phyloP scores from a whole-genome alignment of 2,797 vertebrate genomes.

The Hyperoplus immaculatus region DNA sequence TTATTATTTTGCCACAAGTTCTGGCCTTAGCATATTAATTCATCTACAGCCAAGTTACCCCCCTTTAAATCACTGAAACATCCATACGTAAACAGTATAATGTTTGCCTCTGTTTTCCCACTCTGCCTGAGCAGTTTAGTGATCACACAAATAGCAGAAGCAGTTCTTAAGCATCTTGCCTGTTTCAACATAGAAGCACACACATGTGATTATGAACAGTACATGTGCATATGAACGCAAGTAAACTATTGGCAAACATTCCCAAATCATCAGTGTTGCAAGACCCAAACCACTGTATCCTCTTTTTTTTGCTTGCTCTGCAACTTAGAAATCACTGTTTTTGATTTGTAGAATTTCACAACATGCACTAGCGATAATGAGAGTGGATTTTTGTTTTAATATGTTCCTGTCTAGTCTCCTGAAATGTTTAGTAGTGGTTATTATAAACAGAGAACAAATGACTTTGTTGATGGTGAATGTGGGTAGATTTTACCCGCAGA shows the following conservation, averaged over 20 bases:
- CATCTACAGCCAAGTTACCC: not conserved
- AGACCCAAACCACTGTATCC: constrained; percentile 21
- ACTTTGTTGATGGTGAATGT: not conserved
- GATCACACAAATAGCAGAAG: constrained; percentile 2
- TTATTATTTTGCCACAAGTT: too few species aligned
- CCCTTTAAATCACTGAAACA: not conserved
- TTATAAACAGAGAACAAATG: not conserved
- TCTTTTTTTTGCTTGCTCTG: constrained; percentile 19
- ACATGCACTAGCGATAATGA: not conserved
- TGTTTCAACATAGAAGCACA: constrained; percentile 3
- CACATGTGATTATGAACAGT: not conserved
- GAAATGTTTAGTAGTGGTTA: not conserved
- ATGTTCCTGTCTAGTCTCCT: not conserved
- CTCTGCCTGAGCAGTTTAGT: not conserved
- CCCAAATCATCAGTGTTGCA: not conserved
- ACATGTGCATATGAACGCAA: too few species aligned
- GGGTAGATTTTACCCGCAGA: not conserved
- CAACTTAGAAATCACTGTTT: not conserved
- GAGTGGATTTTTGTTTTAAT: too few species aligned
- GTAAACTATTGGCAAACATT: not conserved
- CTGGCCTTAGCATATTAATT: not conserved
- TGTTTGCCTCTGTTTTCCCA: too few species aligned
- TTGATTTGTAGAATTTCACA: not conserved
- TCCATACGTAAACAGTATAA: not conserved
- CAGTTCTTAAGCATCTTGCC: not conserved